Conservation (phyloP, 2,888 invertebrate genomes). For the Cephus rjabovi region DNA sequence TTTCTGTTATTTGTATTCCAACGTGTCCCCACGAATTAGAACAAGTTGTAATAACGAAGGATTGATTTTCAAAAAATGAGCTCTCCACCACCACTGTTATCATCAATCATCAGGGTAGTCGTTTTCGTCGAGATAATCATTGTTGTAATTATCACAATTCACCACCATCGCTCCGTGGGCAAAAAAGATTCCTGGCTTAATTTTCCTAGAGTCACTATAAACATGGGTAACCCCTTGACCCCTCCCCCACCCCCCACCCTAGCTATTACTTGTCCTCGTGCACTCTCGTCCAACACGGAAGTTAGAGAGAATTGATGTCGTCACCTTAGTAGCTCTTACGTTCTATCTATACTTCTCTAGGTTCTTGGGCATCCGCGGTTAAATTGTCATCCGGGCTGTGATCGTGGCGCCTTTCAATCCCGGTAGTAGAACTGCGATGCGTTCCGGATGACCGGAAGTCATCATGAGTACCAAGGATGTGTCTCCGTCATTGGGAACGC, state of each 20-base stretch:
- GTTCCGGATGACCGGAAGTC: not conserved
- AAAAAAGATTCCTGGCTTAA: not conserved
- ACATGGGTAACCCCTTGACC: not conserved
- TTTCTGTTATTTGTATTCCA: not conserved
- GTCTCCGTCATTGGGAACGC: conserved; percentile 1
- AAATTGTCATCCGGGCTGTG: not conserved
- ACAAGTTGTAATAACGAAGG: not conserved
- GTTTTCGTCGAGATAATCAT: not conserved
- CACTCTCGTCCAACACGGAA: not conserved
- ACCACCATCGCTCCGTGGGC: conserved; percentile 45
- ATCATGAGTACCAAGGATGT: not conserved
- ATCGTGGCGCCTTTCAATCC: not conserved
- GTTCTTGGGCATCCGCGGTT: not conserved
- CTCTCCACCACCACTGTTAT: not conserved
- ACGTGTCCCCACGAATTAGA: not conserved
- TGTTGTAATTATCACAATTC: conserved; percentile 24
- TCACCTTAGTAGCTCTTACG: not conserved
- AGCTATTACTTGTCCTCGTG: not conserved
- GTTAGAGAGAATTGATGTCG: not conserved
- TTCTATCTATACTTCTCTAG: not conserved
- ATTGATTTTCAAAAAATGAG: not conserved
- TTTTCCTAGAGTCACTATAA: not conserved
- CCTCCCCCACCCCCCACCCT: not conserved
- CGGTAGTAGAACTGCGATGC: not conserved
- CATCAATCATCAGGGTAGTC: not conserved